Evolutionary conservation across 2,888 invertebrate genomes (phyloP), one percentile per base, ranked within the genome.

Genomic region (Lucinisca nassula): DNA sequence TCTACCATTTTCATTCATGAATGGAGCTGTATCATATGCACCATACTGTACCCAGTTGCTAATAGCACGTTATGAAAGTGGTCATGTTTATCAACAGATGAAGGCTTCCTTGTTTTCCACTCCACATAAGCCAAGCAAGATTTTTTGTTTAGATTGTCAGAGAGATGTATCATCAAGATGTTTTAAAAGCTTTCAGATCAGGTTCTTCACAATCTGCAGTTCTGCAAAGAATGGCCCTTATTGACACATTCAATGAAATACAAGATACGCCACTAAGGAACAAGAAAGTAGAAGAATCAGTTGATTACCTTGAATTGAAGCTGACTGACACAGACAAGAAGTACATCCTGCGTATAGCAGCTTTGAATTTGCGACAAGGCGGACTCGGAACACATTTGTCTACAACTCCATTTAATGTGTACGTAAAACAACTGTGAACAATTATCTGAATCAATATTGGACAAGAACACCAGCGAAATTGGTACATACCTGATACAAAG

Each of bases 131-230:
- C 73, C 67, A 27, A 81, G 89, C 58, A 1, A 35, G 27, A 90
- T 88, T 40, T 87, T 88, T 85, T 80, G 86, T 38, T 76, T 58
- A 40, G 89, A 90, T 55, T 84, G 85, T 27, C 80, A 87, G 89
- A 12, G 89, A 89, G 61, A 86, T 84, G 79, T 84, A 84, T 37
- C 89, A 89, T 73, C 30, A 79, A 24, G 82, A 83, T 72, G 86
- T 67, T 12, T 12, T 67, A 24, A 67, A 67, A 35, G 67, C 35
- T 4, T 67, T 67, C 35, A 6, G 67, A 30, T 67, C 67, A 35
- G 67, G 67, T 4, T 67, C 67, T 17, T 12, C 67, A 10, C 35
- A 49, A 1, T 35, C 3, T 21, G 32, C 67, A 35, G 67, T 35
- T 4, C 32, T 35, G 12, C 35, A 35, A 17, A 67, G 67, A 35